phyloP scores from a whole-genome alignment of 2,888 invertebrate species.

The Rhodophaea formosa region DNA sequence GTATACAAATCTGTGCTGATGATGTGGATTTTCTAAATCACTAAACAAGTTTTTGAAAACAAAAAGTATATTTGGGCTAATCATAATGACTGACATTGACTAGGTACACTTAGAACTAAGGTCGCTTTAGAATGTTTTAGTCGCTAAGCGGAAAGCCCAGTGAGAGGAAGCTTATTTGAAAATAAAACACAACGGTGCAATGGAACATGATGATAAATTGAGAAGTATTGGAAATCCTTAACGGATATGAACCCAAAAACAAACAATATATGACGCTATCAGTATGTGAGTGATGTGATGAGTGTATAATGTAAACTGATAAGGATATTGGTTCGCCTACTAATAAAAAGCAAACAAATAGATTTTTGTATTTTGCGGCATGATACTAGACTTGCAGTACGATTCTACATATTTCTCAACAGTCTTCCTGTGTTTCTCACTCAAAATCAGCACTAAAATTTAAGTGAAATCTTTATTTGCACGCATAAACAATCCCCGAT shows the following conservation, averaged over 20 bases:
- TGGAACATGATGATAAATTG: background rate
- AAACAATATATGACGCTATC: background rate
- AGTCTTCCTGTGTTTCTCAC: too few species aligned
- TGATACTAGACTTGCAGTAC: too few species aligned
- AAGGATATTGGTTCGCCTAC: too few species aligned
- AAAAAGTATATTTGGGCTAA: constrained; percentile 51
- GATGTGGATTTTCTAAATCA: constrained; percentile 34
- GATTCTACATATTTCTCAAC: too few species aligned
- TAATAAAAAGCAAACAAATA: too few species aligned
- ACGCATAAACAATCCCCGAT: too few species aligned
- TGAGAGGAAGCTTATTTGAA: constrained; percentile 19
- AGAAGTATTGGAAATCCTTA: background rate
- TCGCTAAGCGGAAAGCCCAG: constrained; percentile 23
- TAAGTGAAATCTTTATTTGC: too few species aligned
- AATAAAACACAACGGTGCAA: background rate
- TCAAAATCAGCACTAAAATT: too few species aligned
- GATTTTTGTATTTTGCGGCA: too few species aligned
- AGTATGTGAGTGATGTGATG: background rate
- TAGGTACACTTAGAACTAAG: constrained; percentile 29
- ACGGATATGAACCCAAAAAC: background rate
- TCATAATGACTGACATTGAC: constrained; percentile 35
- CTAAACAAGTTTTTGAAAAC: constrained; percentile 48
- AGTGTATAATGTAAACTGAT: too few species aligned
- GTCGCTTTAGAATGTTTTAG: constrained; percentile 26
- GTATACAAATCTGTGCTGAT: constrained; percentile 54